Evolutionary conservation across 2,888 invertebrate genomes (phyloP), one percentile per base, ranked within the genome.

Genomic region (Chydorus sphaericus): DNA sequence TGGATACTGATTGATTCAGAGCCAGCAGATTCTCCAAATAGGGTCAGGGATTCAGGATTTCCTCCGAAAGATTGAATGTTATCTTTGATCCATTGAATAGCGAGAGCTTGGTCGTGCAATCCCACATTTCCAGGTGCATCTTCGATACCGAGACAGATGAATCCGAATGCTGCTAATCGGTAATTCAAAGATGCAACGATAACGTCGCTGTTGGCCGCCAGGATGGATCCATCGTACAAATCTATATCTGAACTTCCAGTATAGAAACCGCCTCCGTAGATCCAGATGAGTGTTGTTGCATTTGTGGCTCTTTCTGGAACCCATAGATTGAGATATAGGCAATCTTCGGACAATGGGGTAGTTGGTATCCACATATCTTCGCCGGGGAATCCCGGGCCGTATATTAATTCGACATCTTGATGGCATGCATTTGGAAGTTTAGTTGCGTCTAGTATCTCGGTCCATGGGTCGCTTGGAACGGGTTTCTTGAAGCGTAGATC

Each of bases 291-390:
- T 30, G 36, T 33, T 18, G 52, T 16, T 84, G 16, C 18, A 18
- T 18, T 8, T 18, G 39, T 39, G 10, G 10, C n/a, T n/a, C 37
- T 16, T 36, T 50, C n/a, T n/a, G 94, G 94, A 33, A 89, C 87
- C 91, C 93, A 96, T 60, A 96, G 79, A 70, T 94, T 96, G 66
- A 96, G 74, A 70, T 93, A 96, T 6, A 96, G 76, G 68, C 96
- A 97, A 72, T 96, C 96, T 73, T 96, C 96, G 38, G 89, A 88
- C 62, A 90, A 81, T 68, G 86, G 85, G 11, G 92, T 92, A 67
- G 92, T 93, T 1, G 92, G 89, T 71, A 93, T 93, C 94, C 94
- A 96, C 86, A 93, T 92, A 67, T 90, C 88, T 67, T 90, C 91
- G 26, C 91, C 92, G 61, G 83, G 82, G 68, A 91, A 91, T 3